Conservation (phyloP, 2,888 invertebrate genomes). For the Pardosa pseudoannulata region DNA sequence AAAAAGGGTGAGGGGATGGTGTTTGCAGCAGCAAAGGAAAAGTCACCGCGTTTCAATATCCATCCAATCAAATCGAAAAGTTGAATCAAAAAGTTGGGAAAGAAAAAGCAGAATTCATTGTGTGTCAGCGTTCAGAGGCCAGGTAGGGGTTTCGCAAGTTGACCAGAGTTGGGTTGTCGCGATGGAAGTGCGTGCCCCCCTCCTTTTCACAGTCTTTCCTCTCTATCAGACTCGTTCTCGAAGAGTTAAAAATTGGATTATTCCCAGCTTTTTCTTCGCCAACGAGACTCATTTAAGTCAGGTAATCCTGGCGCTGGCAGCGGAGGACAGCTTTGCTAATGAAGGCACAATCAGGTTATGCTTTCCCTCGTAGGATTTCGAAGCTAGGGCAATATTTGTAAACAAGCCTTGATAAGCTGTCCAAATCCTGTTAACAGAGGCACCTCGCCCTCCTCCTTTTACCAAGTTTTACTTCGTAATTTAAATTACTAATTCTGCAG, state of each 20-base stretch:
- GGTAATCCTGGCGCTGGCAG: conserved; percentile 58
- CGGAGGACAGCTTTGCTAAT: conserved; percentile 62
- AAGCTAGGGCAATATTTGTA: conserved; percentile 69
- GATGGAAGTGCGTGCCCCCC: conserved; percentile 1
- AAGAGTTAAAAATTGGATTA: conserved; percentile 72
- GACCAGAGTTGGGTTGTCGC: conserved; percentile 3
- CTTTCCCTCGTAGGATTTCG: conserved; percentile 46
- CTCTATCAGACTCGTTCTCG: conserved; percentile 47
- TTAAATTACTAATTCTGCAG: conserved; percentile 72
- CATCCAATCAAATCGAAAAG: not conserved
- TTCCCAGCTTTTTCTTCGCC: conserved; percentile 61
- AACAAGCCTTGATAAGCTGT: conserved; percentile 73
- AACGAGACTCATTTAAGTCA: conserved; percentile 70
- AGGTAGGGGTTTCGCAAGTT: conserved; percentile 5
- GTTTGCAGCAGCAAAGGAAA: not conserved
- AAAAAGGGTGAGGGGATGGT: too few species aligned
- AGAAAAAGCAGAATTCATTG: conserved; percentile 5
- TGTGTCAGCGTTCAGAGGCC: not conserved
- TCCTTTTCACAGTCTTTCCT: not conserved
- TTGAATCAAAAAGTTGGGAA: not conserved
- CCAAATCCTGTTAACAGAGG: conserved; percentile 70
- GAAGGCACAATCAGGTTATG: conserved; percentile 71
- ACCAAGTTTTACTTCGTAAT: conserved; percentile 70
- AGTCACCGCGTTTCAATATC: not conserved
- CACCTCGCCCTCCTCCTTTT: conserved; percentile 46